Percentiles rank a stretch among this genome's conserved stretches.
phyloP scores from a whole-genome alignment of 1,140 invertebrate genomes.

The Diabrotica undecimpunctata region DNA sequence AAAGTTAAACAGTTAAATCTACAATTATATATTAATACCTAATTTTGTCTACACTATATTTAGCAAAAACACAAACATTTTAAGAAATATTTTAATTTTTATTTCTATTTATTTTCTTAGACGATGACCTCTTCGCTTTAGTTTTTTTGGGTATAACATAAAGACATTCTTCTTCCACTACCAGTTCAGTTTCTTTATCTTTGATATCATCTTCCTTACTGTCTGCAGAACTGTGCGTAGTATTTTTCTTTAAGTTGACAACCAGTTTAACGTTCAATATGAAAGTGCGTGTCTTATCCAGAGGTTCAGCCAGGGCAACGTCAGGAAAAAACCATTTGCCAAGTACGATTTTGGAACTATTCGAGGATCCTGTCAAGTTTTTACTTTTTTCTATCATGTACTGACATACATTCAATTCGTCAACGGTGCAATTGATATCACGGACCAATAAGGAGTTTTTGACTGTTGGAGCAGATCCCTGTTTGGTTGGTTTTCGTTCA shows the following conservation, averaged over 20 bases:
- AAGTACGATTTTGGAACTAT: background rate
- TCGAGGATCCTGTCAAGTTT: background rate
- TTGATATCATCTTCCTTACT: background rate
- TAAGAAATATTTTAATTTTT: no score
- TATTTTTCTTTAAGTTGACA: background rate
- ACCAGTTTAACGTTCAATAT: background rate
- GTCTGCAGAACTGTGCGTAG: background rate
- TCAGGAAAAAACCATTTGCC: background rate
- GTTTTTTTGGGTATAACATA: background rate
- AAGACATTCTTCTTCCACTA: background rate
- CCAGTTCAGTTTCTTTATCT: background rate
- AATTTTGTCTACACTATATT: no score
- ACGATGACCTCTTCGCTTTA: conserved; percentile 24
- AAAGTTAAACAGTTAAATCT: no score
- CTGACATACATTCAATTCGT: background rate
- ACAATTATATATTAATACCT: no score
- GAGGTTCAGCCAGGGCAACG: background rate
- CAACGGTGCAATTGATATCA: background rate
- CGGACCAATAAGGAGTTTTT: background rate
- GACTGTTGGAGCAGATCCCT: background rate
- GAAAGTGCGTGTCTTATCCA: background rate
- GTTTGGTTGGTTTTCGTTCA: no score
- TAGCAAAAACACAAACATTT: no score
- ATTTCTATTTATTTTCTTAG: no score
- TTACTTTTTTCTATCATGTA: background rate